Evolutionary conservation across 2,888 invertebrate species (phyloP).

Genomic region (Spatulosminthurus flaviceps): DNA sequence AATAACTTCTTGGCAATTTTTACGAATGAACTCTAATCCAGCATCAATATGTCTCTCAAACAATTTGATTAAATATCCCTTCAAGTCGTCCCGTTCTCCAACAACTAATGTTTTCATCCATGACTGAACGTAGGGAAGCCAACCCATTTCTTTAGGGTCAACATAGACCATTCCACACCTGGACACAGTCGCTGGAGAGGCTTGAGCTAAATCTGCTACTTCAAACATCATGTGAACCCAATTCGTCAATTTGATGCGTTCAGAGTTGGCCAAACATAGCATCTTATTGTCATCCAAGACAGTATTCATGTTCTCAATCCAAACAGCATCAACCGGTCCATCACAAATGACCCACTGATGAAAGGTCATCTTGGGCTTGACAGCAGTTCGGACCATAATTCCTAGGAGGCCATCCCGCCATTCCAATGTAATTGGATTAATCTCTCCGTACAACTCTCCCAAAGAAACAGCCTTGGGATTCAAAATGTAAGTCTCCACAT

Average conservation of each 20-base stretch:
- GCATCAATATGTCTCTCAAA: slow-evolving; percentile 75
- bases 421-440: slow-evolving; percentile 83
- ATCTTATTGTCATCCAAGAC: slow-evolving; percentile 88
- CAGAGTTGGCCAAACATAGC: slow-evolving; percentile 88
- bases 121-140: slow-evolving; percentile 80
- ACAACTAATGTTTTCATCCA: slow-evolving; percentile 75
- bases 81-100: slow-evolving; percentile 69
- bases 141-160: slow-evolving; percentile 83
- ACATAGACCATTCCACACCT: slow-evolving; percentile 88
- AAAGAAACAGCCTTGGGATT: slow-evolving; percentile 90
- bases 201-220: slow-evolving; percentile 82
- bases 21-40: slow-evolving; percentile 75
- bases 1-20: slow-evolving; percentile 77
- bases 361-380: slow-evolving; percentile 68
- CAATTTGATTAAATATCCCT: slow-evolving; percentile 74
- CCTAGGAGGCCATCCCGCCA: slow-evolving; percentile 91
- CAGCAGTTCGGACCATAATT: slow-evolving; percentile 72
- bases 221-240: slow-evolving; percentile 76
- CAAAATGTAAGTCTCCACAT: slow-evolving; percentile 80
- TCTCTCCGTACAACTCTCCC: slow-evolving; percentile 88
- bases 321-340: slow-evolving; percentile 90
- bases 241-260: slow-evolving; percentile 83
- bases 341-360: slow-evolving; percentile 94
- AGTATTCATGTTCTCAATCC: slow-evolving; percentile 91
- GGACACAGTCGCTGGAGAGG: slow-evolving; percentile 90